Percentiles rank a stretch among this genome's conserved stretches.
Conservation (phyloP, 2,113 vertebrate genomes). For the Semnopithecus entellus region DNA sequence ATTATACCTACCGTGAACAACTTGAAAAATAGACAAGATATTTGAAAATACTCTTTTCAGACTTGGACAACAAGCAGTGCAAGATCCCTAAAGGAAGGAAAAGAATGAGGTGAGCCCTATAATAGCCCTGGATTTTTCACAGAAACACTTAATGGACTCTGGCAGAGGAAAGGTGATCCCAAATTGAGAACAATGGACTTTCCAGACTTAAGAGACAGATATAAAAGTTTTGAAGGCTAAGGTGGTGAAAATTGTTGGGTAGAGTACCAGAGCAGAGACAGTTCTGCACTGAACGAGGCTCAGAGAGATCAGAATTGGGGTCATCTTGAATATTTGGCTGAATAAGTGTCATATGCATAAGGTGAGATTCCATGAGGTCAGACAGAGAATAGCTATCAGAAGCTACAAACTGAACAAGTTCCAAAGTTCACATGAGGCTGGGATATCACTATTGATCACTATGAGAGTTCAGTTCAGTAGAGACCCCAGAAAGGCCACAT, state of each 20-base stretch:
- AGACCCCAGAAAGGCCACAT: background rate
- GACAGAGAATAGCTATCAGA: background rate
- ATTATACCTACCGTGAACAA: background rate
- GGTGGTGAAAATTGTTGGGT: background rate
- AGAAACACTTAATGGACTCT: background rate
- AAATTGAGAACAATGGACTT: background rate
- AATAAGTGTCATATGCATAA: background rate
- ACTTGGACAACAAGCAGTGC: background rate
- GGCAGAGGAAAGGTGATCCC: background rate
- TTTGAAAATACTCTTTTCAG: slow-evolving; percentile 8
- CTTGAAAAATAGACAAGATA: background rate
- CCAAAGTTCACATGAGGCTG: background rate
- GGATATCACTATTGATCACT: background rate
- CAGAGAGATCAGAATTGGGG: background rate
- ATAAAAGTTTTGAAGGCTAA: background rate
- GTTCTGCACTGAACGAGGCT: background rate
- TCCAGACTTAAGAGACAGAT: background rate
- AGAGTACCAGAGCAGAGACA: background rate
- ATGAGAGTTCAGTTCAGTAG: background rate
- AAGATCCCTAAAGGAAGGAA: background rate
- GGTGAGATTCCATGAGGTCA: background rate
- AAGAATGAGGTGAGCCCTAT: background rate
- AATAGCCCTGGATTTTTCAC: background rate
- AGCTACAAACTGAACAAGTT: background rate
- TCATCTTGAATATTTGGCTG: background rate